These are phyloP conservation scores for Spodoptera litura DNA, from an alignment of 1,140 invertebrate genomes.

Conservation along the genomic window DNA sequence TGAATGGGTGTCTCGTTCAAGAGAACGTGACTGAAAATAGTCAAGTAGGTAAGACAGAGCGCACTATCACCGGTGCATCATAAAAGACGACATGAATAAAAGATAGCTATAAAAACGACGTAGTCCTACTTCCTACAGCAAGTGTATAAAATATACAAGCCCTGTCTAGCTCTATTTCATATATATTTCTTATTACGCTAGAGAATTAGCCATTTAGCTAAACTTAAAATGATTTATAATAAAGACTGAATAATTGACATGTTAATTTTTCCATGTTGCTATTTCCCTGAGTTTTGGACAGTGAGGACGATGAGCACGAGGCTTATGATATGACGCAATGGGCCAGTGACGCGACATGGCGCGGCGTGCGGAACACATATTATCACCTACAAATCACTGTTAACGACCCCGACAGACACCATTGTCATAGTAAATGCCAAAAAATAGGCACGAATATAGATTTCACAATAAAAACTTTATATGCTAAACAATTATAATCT, in stretches of 20 bases:
- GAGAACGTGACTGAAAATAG: conserved; percentile 30
- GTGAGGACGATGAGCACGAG: conserved; percentile 8
- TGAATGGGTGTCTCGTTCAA: conserved; percentile 1
- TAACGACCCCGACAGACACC: conserved; percentile 47
- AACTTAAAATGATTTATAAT: too few species aligned
- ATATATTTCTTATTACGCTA: neutral
- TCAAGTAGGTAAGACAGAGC: neutral
- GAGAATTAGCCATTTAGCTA: neutral
- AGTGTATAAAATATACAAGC: neutral
- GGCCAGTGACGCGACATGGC: conserved; percentile 32
- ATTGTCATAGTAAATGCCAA: conserved; percentile 27
- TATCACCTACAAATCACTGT: conserved; percentile 58
- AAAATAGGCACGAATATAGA: conserved; percentile 18
- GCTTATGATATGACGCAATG: conserved; percentile 48
- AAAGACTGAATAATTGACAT: neutral
- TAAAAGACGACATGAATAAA: conserved; percentile 19
- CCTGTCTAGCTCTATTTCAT: neutral
- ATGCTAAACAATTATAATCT: conserved; percentile 17
- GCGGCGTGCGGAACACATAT: conserved; percentile 48
- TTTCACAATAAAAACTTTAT: conserved; percentile 17
- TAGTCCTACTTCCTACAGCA: conserved; percentile 1
- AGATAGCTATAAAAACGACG: conserved; percentile 28
- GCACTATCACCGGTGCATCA: too few species aligned
- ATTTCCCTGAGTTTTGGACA: neutral
- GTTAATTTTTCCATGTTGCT: neutral